Evolutionary conservation across 2,113 vertebrate genomes (phyloP).

Genomic region (Lagopus leucura): DNA sequence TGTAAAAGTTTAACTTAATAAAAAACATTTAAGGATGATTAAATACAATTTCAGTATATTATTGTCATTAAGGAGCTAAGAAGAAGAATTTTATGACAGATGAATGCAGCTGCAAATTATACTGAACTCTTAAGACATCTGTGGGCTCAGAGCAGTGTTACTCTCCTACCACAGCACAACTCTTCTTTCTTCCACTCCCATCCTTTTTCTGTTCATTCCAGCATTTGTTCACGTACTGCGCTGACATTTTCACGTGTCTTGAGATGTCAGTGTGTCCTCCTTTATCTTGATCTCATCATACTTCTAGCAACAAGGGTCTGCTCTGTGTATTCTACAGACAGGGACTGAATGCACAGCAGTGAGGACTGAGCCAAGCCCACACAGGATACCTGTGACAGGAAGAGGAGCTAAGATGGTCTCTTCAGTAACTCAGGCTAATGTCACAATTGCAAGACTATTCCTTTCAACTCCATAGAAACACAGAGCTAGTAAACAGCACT

Average conservation of each 20-base stretch:
- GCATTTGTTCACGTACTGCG: not conserved
- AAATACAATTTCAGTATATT: not conserved
- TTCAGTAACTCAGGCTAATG: not conserved
- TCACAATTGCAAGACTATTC: not conserved
- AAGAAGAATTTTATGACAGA: not conserved
- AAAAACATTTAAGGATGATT: not conserved
- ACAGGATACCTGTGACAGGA: not conserved
- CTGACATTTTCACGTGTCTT: not conserved
- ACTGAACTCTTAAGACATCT: not conserved
- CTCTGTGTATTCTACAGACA: not conserved
- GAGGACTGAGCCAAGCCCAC: not conserved
- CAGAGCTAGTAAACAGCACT: not conserved
- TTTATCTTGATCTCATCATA: not conserved
- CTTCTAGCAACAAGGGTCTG: not conserved
- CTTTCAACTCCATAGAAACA: not conserved
- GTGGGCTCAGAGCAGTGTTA: not conserved
- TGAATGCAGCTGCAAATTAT: not conserved
- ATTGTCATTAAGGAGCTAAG: not conserved
- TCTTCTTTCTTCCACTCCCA: not conserved
- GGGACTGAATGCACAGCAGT: not conserved
- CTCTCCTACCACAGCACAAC: not conserved
- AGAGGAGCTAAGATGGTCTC: not conserved
- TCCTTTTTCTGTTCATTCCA: not conserved
- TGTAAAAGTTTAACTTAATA: not conserved
- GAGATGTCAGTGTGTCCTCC: fast-evolving